A percentile compares a stretch with the other conserved stretches of the same genome.
phyloP scores from a whole-genome alignment of 1,140 invertebrate genomes.

The Pseudomyrmex flavicornis region DNA sequence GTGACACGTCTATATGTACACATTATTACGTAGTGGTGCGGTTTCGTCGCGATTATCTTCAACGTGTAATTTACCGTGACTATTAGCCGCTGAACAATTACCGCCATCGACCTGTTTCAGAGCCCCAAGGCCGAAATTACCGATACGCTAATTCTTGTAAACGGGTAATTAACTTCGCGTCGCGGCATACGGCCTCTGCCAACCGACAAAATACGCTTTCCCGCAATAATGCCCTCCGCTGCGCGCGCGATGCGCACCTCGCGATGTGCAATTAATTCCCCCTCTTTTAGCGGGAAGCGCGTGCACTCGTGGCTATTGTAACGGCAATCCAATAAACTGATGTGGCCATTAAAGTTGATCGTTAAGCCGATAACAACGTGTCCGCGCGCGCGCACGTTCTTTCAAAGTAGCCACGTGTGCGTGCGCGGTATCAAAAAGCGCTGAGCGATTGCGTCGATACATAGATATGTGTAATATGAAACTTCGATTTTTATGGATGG shows the following conservation, averaged over 20 bases:
- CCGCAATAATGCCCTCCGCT: constrained; percentile 29
- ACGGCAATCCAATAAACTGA: constrained; percentile 62
- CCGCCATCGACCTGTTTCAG: constrained; percentile 43
- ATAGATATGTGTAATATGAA: background rate
- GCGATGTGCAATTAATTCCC: constrained; percentile 66
- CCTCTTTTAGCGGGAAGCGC: background rate
- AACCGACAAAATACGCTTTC: constrained; percentile 38
- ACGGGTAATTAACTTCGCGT: constrained; percentile 64
- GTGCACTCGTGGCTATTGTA: constrained; percentile 58
- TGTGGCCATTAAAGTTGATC: constrained; percentile 64
- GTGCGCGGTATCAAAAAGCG: constrained; percentile 35
- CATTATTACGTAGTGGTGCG: background rate
- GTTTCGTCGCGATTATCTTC: constrained; percentile 45
- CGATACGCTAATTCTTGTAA: constrained; percentile 58
- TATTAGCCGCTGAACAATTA: constrained; percentile 47
- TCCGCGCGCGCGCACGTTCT: background rate
- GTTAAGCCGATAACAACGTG: constrained; percentile 58
- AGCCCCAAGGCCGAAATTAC: constrained; percentile 56
- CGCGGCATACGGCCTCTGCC: constrained; percentile 32
- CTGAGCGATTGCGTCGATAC: constrained; percentile 7
- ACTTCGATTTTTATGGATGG: constrained; percentile 45
- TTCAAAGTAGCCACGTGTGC: constrained; percentile 18
- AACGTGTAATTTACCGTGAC: constrained; percentile 42
- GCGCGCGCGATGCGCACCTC: constrained; percentile 25
- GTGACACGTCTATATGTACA: background rate